Evolutionary conservation across 2,113 vertebrate genomes (phyloP).

Genomic region (Oreochromis niloticus): DNA sequence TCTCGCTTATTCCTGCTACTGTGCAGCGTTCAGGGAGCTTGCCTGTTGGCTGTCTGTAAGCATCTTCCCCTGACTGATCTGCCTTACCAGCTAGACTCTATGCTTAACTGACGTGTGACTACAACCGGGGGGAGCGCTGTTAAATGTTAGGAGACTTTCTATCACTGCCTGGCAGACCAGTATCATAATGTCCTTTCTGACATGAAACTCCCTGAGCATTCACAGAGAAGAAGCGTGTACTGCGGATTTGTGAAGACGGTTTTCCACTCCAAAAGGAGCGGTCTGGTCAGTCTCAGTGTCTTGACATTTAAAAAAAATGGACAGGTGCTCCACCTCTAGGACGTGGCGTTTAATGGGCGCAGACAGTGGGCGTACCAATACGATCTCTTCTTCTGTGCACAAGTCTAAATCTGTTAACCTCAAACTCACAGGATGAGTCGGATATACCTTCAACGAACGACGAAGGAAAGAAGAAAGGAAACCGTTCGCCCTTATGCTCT

Average conservation of each 20-base stretch:
- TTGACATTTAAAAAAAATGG: constrained; percentile 36
- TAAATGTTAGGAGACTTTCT: constrained; percentile 16
- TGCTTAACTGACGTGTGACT: constrained; percentile 5
- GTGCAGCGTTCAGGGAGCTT: not conserved
- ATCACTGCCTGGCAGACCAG: constrained; percentile 9
- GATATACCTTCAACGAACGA: not conserved
- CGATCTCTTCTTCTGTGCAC: not conserved
- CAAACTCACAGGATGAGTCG: not conserved
- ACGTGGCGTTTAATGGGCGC: constrained; percentile 29
- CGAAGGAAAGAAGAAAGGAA: not conserved
- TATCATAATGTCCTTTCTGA: constrained; percentile 37
- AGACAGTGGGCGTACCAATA: constrained; percentile 10
- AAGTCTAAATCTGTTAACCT: constrained; percentile 14
- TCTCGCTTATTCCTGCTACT: not conserved
- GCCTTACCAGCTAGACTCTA: not conserved
- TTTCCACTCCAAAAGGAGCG: not conserved
- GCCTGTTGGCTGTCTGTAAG: not conserved
- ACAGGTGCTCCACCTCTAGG: constrained; percentile 41
- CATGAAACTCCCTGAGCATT: constrained; percentile 32
- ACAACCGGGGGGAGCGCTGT: not conserved
- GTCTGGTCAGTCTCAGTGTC: not conserved
- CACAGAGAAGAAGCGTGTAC: not conserved
- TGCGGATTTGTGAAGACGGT: not conserved
- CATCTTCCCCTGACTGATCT: not conserved
- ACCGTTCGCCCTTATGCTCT: not conserved